Conservation (phyloP, 2,797 vertebrate species). For the Sternarchorhynchus goeldii region DNA sequence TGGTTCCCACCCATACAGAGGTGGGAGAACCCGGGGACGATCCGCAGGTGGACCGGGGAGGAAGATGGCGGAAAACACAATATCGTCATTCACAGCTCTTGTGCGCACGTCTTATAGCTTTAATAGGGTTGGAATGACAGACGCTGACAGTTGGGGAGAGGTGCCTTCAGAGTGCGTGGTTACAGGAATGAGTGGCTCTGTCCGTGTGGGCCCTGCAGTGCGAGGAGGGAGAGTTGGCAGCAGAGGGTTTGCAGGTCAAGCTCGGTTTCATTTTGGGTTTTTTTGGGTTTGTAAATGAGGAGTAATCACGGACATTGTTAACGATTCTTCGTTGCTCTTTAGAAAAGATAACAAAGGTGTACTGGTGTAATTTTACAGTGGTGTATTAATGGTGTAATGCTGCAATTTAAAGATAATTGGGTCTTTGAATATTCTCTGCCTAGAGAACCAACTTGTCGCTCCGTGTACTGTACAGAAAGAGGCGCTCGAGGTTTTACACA, state of each 20-base stretch:
- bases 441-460: no score
- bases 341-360: no score
- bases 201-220: no score
- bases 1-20: background rate
- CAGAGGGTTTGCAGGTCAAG: background rate
- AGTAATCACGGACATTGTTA: background rate
- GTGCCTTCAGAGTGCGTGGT: background rate
- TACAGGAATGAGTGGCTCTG: background rate
- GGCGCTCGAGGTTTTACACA: conserved; percentile 41
- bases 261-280: background rate
- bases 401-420: no score
- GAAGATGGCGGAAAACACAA: background rate
- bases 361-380: no score
- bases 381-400: no score
- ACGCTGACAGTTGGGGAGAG: background rate
- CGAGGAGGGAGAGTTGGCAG: no score
- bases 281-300: background rate
- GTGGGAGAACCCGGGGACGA: conserved; percentile 18
- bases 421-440: no score
- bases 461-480: conserved; percentile 13
- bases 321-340: no score
- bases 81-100: conserved; percentile 18
- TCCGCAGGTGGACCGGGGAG: conserved; percentile 33
- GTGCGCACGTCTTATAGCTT: background rate
- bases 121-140: no score